Evolutionary conservation across 2,888 invertebrate genomes (phyloP).

Genomic region (Poecilobothrus nobilitatus): DNA sequence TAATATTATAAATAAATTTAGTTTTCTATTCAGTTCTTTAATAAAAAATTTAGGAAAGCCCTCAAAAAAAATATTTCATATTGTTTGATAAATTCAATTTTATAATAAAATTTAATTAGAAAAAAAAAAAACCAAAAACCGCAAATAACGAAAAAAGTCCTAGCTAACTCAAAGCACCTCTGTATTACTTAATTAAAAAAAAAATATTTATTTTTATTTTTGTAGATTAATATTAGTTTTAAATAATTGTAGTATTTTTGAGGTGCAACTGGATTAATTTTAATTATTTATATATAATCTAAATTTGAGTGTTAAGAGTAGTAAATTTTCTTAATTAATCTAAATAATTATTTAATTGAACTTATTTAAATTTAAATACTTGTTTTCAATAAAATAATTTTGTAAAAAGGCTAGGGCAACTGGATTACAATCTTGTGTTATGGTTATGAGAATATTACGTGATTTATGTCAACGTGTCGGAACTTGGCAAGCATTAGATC

Average conservation of each 20-base stretch:
- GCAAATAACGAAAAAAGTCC: constrained; percentile 18
- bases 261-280: constrained; percentile 19
- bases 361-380: background rate
- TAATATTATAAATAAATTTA: background rate
- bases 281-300: constrained; percentile 8
- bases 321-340: background rate
- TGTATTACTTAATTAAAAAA: constrained; percentile 13
- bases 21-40: background rate
- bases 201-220: constrained; percentile 12
- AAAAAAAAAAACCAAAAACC: background rate
- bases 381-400: background rate
- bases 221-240: constrained; percentile 15
- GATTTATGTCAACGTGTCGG: constrained; percentile 92
- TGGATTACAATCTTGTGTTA: constrained; percentile 89
- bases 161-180: constrained; percentile 29
- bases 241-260: constrained; percentile 14
- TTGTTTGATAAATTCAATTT: constrained; percentile 26
- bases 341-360: background rate
- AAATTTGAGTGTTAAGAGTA: background rate
- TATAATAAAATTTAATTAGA: constrained; percentile 10
- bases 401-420: constrained; percentile 80
- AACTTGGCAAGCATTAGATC: constrained; percentile 87
- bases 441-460: constrained; percentile 90
- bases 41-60: background rate
- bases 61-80: constrained; percentile 17